Evolutionary conservation across 2,888 invertebrate species (phyloP).

Genomic region (Uropetala carovei): DNA sequence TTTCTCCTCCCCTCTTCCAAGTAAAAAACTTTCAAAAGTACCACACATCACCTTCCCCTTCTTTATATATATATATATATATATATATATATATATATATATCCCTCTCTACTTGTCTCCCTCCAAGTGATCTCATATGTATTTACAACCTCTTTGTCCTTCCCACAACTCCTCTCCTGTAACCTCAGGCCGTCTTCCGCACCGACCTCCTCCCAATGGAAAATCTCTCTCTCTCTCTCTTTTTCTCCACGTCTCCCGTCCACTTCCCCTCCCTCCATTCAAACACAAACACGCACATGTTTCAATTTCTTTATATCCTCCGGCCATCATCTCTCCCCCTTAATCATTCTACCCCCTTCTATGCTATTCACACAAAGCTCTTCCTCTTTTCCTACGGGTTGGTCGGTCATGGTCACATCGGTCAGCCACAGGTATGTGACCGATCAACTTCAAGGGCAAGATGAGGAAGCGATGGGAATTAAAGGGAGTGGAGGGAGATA

Average conservation of each 20-base stretch:
- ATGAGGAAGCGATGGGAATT: not conserved
- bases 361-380: not conserved
- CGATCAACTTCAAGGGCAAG: slow-evolving; percentile 28
- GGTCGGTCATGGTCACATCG: slow-evolving; percentile 28
- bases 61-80: no score
- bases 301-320: not conserved
- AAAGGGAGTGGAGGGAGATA: no score
- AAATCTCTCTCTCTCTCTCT: not conserved
- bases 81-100: no score
- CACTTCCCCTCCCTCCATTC: not conserved
- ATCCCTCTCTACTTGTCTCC: not conserved
- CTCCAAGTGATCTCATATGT: not conserved
- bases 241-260: not conserved
- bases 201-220: not conserved
- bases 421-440: slow-evolving; percentile 20
- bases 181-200: slow-evolving; percentile 15
- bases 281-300: not conserved
- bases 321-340: not conserved
- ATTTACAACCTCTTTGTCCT: not conserved
- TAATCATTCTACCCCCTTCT: not conserved
- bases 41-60: not conserved
- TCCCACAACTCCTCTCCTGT: not conserved
- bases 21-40: not conserved
- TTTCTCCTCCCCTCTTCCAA: not conserved
- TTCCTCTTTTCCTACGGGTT: not conserved